phyloP scores from a whole-genome alignment of 2,113 vertebrate genomes.

The Azemiops feae region DNA sequence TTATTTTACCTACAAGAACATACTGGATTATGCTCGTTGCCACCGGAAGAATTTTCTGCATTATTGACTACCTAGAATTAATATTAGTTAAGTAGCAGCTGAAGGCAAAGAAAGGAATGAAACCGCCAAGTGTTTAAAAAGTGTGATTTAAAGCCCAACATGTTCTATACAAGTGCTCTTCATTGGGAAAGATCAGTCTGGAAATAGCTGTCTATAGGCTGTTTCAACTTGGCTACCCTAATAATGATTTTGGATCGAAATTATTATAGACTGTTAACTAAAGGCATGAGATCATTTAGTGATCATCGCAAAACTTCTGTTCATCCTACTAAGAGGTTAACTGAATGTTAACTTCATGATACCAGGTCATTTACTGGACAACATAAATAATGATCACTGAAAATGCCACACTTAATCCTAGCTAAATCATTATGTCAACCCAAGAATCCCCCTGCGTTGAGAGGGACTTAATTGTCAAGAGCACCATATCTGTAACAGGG shows the following conservation, averaged over 20 bases:
- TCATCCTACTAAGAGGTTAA: neutral
- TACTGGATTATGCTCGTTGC: neutral
- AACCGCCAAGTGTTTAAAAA: neutral
- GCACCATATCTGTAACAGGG: neutral
- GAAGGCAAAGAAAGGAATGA: neutral
- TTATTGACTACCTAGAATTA: conserved; percentile 14
- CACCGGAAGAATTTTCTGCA: conserved; percentile 1
- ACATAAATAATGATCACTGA: neutral
- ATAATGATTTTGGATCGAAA: neutral
- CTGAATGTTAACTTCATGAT: neutral
- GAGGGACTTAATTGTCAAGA: neutral
- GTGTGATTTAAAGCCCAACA: neutral
- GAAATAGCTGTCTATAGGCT: neutral
- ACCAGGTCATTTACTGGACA: neutral
- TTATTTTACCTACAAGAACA: neutral
- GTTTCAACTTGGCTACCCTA: neutral
- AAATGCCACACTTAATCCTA: neutral
- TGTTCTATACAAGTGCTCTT: neutral
- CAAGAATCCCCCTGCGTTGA: neutral
- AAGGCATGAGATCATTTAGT: neutral
- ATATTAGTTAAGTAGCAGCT: neutral
- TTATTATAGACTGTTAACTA: neutral
- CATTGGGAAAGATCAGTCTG: neutral
- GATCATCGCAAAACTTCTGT: neutral
- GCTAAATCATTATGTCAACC: neutral